Conservation (phyloP, 2,113 vertebrate species). For the Gracilinanus agilis region DNA sequence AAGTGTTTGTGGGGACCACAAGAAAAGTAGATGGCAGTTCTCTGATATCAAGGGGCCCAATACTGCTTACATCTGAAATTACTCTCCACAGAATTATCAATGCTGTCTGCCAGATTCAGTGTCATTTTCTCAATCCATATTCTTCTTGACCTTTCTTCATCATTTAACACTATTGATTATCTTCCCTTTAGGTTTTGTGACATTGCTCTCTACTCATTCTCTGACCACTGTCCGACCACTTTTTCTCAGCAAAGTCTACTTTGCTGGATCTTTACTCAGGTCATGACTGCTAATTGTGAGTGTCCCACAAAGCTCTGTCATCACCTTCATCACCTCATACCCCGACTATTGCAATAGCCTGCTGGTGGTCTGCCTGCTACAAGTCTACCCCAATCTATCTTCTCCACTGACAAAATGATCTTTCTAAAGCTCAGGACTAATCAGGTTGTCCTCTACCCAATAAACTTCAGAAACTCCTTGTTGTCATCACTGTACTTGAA, state of each 20-base stretch:
- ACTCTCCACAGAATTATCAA: not conserved
- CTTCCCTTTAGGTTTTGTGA: not conserved
- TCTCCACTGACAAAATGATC: no score
- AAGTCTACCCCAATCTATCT: no score
- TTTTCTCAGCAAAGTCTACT: not conserved
- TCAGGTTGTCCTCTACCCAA: no score
- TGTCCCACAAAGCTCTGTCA: not conserved
- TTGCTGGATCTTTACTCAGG: not conserved
- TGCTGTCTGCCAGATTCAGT: not conserved
- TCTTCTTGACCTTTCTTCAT: not conserved
- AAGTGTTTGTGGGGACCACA: not conserved
- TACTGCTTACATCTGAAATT: not conserved
- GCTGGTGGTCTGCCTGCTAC: no score
- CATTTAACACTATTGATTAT: not conserved
- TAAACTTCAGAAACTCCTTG: no score
- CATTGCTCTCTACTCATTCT: not conserved
- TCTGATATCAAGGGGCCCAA: not conserved
- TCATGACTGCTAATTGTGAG: not conserved
- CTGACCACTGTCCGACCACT: not conserved
- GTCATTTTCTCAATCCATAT: not conserved
- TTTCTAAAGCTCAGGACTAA: no score
- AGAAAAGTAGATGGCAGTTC: not conserved
- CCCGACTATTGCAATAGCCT: no score
- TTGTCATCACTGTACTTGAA: no score
- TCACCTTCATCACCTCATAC: no score